These are phyloP conservation scores for Autographa gamma DNA, from an alignment of 2,888 invertebrate species.

Conservation along the genomic window DNA sequence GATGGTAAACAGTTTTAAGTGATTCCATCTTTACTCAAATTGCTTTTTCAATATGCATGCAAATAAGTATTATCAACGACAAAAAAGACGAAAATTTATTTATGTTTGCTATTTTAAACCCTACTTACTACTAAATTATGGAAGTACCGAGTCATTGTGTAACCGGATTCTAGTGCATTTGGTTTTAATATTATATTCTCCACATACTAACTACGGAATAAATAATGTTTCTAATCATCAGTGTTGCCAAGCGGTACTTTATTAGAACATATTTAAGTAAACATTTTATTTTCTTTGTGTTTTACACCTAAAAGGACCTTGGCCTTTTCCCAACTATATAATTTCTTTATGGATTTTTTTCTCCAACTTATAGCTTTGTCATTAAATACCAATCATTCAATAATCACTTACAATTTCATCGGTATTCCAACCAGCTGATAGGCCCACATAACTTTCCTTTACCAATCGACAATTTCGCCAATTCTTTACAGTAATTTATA, in stretches of 20 bases:
- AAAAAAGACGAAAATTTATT: not conserved
- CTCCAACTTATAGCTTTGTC: not conserved
- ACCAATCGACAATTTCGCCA: not conserved
- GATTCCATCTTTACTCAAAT: conserved; percentile 7
- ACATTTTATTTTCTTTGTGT: no score
- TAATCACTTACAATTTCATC: not conserved
- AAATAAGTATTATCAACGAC: conserved; percentile 3
- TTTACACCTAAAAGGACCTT: not conserved
- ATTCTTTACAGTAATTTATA: conserved; percentile 32
- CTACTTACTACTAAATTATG: no score
- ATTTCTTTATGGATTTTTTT: not conserved
- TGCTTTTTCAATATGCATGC: conserved; percentile 5
- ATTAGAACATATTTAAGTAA: no score
- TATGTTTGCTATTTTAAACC: no score
- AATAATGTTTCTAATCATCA: no score
- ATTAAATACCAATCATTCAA: not conserved
- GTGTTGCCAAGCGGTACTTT: no score
- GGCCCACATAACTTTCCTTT: conserved; percentile 20
- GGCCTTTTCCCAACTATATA: not conserved
- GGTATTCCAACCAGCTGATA: conserved; percentile 20
- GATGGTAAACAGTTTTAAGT: conserved; percentile 4
- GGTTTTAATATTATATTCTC: not conserved
- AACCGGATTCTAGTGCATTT: not conserved
- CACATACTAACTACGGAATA: not conserved
- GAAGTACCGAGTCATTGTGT: not conserved